Evolutionary conservation across 2,113 vertebrate species (phyloP), one percentile per base, ranked within the genome.

Genomic region (Paramormyrops kingsleyae): DNA sequence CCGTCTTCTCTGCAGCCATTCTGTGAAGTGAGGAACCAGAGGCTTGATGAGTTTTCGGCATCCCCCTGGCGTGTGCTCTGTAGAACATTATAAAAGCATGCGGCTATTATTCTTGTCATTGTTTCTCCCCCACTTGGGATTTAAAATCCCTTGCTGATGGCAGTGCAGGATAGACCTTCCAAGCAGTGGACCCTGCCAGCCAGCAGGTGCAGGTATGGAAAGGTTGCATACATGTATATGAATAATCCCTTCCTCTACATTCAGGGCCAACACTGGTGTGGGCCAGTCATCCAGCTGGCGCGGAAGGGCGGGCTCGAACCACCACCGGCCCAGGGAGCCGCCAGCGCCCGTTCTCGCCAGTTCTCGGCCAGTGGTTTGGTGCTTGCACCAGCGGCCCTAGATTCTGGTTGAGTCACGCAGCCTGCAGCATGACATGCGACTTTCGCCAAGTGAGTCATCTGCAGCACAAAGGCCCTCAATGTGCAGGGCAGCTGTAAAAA

Each of bases 371-470:
- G 90, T 88, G 93, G 88, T 92, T 92, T 93, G 90, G 88, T 92
- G 56, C 88, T 91, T 93, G 91, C 83, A 89, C 80, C 90, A 92
- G 88, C 52, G 89, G 89, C 90, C 89, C 49, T 91, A 89, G 94
- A 90, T 89, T 92, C 90, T 89, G 90, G 84, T 87, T 95, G 94
- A 96, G 93, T 96, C 95, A 95, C 92, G 91, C 92, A 89, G 90
- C 91, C 91, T 92, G 92, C 92, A 93, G 90, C 93, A 94, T 95
- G 94, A 95, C 92, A 92, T 92, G 77, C 91, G 88, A 93, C 94
- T 96, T 95, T 95, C 93, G 91, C 94, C 87, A 92, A 91, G 84
- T 93, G 94, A 96, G 89, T 96, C 94, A 95, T 94, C 91, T 35
- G 87, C 70, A 93, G 93, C 92, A 92, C 94, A 93, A 93, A 92